A percentile compares a stretch with the other conserved stretches of the same genome.
phyloP scores from a whole-genome alignment of 2,113 vertebrate genomes.

The Corythornis madagascariensis region DNA sequence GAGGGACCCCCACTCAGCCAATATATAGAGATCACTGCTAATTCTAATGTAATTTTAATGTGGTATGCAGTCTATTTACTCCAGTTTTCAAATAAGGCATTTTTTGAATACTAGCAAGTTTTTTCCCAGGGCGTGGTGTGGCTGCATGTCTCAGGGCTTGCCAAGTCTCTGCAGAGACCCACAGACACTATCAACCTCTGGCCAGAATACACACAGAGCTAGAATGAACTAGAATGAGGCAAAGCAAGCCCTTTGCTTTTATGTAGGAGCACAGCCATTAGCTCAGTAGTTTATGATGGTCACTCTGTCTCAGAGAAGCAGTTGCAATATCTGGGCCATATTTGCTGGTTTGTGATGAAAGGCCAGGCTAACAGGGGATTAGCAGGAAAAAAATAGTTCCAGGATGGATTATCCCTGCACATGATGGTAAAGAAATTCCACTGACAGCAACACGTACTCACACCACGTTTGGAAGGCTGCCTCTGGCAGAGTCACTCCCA shows the following conservation, averaged over 20 bases:
- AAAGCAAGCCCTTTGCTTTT: not conserved
- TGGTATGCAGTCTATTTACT: not conserved
- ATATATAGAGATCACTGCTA: not conserved
- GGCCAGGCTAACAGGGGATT: not conserved
- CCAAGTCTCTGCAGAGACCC: not conserved
- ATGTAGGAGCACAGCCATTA: not conserved
- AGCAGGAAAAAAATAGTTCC: not conserved
- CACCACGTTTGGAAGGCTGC: not conserved
- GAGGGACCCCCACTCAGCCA: not conserved
- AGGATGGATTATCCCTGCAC: not conserved
- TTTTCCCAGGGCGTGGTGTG: not conserved
- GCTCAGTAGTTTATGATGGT: not conserved
- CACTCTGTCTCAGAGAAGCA: not conserved
- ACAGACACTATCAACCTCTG: not conserved
- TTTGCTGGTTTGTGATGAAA: conserved; percentile 30
- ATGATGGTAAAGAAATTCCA: not conserved
- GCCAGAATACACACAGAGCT: not conserved
- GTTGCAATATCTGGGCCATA: not conserved
- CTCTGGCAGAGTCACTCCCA: not conserved
- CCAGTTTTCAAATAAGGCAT: not conserved
- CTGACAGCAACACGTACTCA: not conserved
- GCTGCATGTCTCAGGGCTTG: not conserved
- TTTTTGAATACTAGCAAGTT: not conserved
- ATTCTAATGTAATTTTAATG: not conserved
- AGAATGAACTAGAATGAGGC: not conserved